phyloP scores from a whole-genome alignment of 2,113 vertebrate species.

The Gambusia affinis region DNA sequence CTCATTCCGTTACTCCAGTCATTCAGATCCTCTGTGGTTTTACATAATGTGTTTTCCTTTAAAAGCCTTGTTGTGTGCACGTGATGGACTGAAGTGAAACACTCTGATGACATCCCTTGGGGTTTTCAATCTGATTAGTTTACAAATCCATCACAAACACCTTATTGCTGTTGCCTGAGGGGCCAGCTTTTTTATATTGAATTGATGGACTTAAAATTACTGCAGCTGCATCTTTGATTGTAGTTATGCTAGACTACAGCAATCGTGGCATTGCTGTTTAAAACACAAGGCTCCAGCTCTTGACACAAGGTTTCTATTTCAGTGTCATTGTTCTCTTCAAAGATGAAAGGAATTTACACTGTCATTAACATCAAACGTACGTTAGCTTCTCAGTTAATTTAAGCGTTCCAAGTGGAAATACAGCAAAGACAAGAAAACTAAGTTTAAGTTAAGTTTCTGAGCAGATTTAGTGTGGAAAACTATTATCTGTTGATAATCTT shows the following conservation, averaged over 20 bases:
- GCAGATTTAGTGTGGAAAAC: background rate
- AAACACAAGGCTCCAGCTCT: conserved; percentile 40
- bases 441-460: background rate
- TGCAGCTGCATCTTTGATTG: conserved; percentile 35
- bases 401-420: conserved; percentile 24
- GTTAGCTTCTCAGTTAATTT: conserved; percentile 44
- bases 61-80: conserved; percentile 10
- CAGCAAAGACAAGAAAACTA: conserved; percentile 1
- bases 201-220: conserved; percentile 46
- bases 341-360: conserved; percentile 50
- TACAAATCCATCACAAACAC: conserved; percentile 54
- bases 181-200: conserved; percentile 33
- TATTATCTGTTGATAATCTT: conserved; percentile 7
- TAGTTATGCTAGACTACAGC: conserved; percentile 38
- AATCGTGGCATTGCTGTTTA: conserved; percentile 53
- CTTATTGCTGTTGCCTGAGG: conserved; percentile 27
- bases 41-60: conserved; percentile 14
- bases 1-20: conserved; percentile 22
- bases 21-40: conserved; percentile 38
- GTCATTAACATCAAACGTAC: conserved; percentile 62
- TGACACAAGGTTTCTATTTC: conserved; percentile 66
- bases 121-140: conserved; percentile 55
- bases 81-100: conserved; percentile 20
- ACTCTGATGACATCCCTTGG: conserved; percentile 26
- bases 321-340: conserved; percentile 37